phyloP scores from a whole-genome alignment of 2,113 vertebrate genomes.

The Larimichthys polyactis region DNA sequence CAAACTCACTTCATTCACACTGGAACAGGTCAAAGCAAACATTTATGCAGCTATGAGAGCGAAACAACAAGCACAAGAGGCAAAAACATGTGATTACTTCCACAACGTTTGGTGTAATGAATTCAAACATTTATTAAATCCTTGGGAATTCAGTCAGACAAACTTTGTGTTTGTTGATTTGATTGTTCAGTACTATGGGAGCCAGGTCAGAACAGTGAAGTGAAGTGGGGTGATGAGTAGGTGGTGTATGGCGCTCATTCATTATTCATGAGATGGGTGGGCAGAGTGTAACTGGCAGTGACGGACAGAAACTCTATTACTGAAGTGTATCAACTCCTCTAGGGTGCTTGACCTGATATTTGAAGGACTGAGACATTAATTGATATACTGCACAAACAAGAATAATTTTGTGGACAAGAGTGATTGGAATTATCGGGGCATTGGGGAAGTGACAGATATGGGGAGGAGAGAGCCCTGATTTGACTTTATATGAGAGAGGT shows the following conservation, averaged over 20 bases:
- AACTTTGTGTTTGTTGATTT: slow-evolving; percentile 28
- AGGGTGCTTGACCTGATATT: slow-evolving; percentile 69
- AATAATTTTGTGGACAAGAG: slow-evolving; percentile 49
- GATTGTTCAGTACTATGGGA: slow-evolving; percentile 46
- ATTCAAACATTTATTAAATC: neutral
- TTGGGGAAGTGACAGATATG: slow-evolving; percentile 42
- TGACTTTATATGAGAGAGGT: slow-evolving; percentile 61
- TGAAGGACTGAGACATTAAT: slow-evolving; percentile 56
- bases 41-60: slow-evolving; percentile 6
- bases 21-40: slow-evolving; percentile 2
- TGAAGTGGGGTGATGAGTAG: slow-evolving; percentile 73
- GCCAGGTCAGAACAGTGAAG: slow-evolving; percentile 46
- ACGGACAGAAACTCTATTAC: slow-evolving; percentile 74
- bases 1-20: slow-evolving; percentile 8
- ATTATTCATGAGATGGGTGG: slow-evolving; percentile 82
- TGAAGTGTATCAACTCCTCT: slow-evolving; percentile 68
- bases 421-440: slow-evolving; percentile 48
- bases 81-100: neutral
- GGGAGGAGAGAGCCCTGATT: slow-evolving; percentile 65
- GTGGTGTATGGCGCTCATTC: slow-evolving; percentile 75
- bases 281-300: slow-evolving; percentile 72
- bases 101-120: neutral
- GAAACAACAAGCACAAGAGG: neutral
- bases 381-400: slow-evolving; percentile 41
- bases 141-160: neutral